Evolutionary conservation across 2,888 invertebrate genomes (phyloP), one percentile per base, ranked within the genome.

Genomic region (Chalcis sispes): DNA sequence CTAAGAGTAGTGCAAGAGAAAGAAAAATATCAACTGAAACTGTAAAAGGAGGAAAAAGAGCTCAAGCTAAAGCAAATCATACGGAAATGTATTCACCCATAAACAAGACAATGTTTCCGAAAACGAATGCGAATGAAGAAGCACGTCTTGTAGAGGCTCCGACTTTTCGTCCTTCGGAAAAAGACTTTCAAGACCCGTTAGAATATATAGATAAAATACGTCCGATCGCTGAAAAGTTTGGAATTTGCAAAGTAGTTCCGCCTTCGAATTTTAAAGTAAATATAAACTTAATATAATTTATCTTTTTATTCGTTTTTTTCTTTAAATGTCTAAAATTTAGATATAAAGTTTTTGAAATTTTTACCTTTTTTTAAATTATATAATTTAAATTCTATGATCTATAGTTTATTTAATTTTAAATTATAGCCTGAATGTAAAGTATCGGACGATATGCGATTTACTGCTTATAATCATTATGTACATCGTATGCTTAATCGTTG

Each of bases 381-480:
- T 46, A 20, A 50, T 8, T 50, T 3, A 50, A 25, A 18, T 20
- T 59, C 36, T 36, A 46, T 18, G 20, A 50, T 18, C 3, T 50
- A 50, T 46, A 50, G 50, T 50, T 50, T 18, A 64, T 50, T 32
- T 20, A 36, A 56, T 42, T 79, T 79, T 62, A 29, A 73, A 75
- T 86, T 88, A 29, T 81, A 92, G 91, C 94, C 95, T 1, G 94
- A 95, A 79, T 97, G 96, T 83, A 93, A 93, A 81, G 92, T 96
- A 0, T 92, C 93, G 13, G 96, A 97, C 79, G 95, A 95, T 77
- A 94, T 96, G 91, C 89, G 95, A 2, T 98, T 98, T 84, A 94
- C 94, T 0, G 95, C 95, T 0, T 94, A 95, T 79, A 96, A 97
- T 88, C 98, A 98, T 85, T 96, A 97, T 83, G 93, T 98, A 1